These are phyloP conservation scores for Talpa occidentalis DNA, from an alignment of 2,113 vertebrate species.

Conservation along the genomic window DNA sequence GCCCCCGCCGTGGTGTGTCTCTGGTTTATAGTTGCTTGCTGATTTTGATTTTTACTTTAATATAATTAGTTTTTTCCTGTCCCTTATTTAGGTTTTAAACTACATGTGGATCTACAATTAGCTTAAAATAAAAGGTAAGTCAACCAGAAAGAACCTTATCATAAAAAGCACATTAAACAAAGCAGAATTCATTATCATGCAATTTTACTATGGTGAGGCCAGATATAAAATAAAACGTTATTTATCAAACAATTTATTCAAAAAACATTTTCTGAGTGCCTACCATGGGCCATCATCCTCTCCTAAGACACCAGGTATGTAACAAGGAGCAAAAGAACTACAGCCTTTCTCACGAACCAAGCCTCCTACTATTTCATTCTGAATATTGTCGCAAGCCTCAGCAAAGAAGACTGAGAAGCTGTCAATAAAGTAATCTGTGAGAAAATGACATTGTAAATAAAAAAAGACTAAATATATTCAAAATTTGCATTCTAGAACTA, in stretches of 20 bases:
- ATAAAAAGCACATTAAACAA: slow-evolving; percentile 31
- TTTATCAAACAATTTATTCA: not conserved
- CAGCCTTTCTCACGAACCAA: not conserved
- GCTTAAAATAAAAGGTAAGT: not conserved
- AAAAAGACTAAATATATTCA: not conserved
- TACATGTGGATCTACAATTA: not conserved
- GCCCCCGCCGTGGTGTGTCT: no score
- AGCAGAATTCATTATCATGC: slow-evolving; percentile 9
- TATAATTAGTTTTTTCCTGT: no score
- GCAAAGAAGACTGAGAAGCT: not conserved
- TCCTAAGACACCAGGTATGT: not conserved
- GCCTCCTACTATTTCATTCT: not conserved
- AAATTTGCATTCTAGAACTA: not conserved
- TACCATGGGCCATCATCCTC: not conserved
- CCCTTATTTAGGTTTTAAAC: no score
- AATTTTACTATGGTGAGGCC: not conserved
- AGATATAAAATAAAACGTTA: slow-evolving; percentile 9
- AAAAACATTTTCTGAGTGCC: not conserved
- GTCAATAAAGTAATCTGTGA: not conserved
- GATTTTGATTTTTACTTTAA: no score
- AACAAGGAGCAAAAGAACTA: not conserved
- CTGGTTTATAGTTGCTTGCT: no score
- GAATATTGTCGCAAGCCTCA: not conserved
- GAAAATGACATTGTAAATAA: not conserved
- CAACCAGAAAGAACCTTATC: not conserved